Evolutionary conservation across 2,888 invertebrate genomes (phyloP), one percentile per base, ranked within the genome.

Genomic region (Cephus spinipes): DNA sequence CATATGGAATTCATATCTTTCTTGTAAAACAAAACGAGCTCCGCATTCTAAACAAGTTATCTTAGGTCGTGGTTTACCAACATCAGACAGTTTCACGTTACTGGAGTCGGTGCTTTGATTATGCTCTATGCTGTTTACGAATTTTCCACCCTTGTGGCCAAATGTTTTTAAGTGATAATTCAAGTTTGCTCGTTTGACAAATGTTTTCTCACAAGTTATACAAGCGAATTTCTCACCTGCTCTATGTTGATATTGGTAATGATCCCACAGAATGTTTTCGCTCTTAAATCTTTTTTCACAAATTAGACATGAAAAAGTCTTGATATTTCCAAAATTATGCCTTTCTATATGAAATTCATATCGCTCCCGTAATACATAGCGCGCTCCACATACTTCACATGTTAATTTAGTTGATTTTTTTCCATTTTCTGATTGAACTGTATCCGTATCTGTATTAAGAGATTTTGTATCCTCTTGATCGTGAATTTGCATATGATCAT

Each of bases 211-310:
- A 68, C 78, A 78, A 15, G 78, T 78, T 31, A 75, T 15, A 35
- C 78, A 78, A 4, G 73, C 75, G 40, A 78, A 76, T 36, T 76
- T 75, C 68, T 78, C 78, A 11, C 75, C 78, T 32, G 76, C 34
- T 68, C 75, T 75, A 32, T 78, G 78, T 55, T 78, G 78, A 76
- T 78, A 78, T 68, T 78, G 78, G 15, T 78, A 68, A 76, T 78
- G 78, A 68, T 78, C 78, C 78, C 78, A 78, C 4, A 78, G 36
- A 30, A 78, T 78, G 55, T 78, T 78, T 73, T 78, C 78, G 31
- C 78, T 78, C 32, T 78, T 78, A 73, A 78, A 78, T 68, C 23
- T 30, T 35, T 78, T 78, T 6, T 73, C 76, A 73, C 78, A 78
- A 35, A 76, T 75, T 71, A 73, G 71, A 30, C 78, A 78, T 40